These are phyloP conservation scores for Tachina fera DNA, from an alignment of 2,888 invertebrate species.

Conservation along the genomic window DNA sequence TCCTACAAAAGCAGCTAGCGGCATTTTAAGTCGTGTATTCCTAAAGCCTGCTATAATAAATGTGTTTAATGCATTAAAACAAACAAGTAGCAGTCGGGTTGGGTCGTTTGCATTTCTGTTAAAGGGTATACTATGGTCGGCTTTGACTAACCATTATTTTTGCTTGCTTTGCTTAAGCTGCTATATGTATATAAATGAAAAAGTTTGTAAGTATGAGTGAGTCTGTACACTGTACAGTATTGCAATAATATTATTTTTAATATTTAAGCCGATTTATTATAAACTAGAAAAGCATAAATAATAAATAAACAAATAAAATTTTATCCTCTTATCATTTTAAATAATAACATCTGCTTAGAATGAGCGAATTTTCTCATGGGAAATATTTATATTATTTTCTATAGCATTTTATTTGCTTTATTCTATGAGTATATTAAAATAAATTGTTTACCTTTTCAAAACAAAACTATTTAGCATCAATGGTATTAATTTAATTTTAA, in stretches of 20 bases:
- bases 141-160: too few species aligned
- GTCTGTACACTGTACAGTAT: neutral
- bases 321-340: constrained; percentile 16
- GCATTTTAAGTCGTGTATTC: too few species aligned
- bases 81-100: too few species aligned
- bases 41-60: too few species aligned
- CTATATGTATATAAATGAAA: neutral
- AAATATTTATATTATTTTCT: neutral
- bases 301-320: neutral
- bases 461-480: neutral
- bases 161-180: neutral
- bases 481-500: neutral
- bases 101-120: too few species aligned
- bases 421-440: too few species aligned
- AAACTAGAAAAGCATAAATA: neutral
- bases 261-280: constrained; percentile 33
- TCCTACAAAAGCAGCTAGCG: too few species aligned
- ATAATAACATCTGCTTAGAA: constrained; percentile 4
- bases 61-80: too few species aligned
- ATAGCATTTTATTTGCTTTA: neutral
- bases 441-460: neutral
- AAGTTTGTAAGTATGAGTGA: neutral
- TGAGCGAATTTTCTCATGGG: neutral
- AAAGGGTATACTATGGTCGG: too few species aligned
- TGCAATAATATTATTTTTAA: neutral